These are phyloP conservation scores for Tetranychus piercei DNA, from an alignment of 2,888 invertebrate genomes.

Conservation along the genomic window DNA sequence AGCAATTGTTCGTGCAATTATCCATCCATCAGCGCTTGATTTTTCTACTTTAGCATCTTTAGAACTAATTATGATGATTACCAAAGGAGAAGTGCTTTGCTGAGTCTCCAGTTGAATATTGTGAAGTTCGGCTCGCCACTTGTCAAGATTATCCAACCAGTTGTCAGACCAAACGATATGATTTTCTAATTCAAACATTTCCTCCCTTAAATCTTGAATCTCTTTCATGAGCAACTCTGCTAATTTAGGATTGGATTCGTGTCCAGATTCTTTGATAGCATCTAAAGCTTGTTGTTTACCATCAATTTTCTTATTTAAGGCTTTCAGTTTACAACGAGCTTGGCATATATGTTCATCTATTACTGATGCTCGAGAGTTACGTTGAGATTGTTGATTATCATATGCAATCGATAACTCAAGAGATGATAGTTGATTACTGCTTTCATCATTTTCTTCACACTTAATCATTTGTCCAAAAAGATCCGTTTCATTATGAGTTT, in stretches of 20 bases:
- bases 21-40: conserved; percentile 32
- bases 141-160: conserved; percentile 73
- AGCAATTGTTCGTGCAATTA: conserved; percentile 36
- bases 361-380: background rate
- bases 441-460: conserved; percentile 38
- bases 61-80: conserved; percentile 39
- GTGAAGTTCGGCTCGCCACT: conserved; percentile 67
- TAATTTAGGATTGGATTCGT: conserved; percentile 35
- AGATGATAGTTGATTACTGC: background rate
- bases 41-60: conserved; percentile 33
- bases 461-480: conserved; percentile 33
- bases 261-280: conserved; percentile 45
- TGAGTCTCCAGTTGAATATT: conserved; percentile 43
- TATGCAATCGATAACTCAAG: conserved; percentile 13
- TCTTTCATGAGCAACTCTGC: conserved; percentile 58
- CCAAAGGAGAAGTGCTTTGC: conserved; percentile 14
- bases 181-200: conserved; percentile 59
- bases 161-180: conserved; percentile 66
- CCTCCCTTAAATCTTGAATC: conserved; percentile 60
- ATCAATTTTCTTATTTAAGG: conserved; percentile 59
- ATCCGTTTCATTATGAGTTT: background rate
- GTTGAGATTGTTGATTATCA: background rate
- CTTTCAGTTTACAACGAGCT: conserved; percentile 58
- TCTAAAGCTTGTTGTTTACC: conserved; percentile 67
- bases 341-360: conserved; percentile 16